Base-by-base conservation (phyloP, 2,797 vertebrate species). In the Paratrypauchen microcephalus region DNA sequence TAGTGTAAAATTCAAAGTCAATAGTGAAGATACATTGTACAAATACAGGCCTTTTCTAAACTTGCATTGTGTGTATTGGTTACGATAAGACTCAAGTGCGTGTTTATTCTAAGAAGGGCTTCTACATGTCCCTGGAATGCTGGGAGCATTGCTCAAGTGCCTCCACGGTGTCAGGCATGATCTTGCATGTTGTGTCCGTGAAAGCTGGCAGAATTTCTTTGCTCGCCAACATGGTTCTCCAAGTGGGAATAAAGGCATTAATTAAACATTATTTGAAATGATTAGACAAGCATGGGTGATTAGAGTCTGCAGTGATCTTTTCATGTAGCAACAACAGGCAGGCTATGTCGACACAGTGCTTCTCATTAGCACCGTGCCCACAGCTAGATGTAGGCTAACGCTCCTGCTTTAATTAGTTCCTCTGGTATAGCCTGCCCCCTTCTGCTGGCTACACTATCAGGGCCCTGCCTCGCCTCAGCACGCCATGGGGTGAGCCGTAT, bases 371-470 rank as follows among this genome's bases (percentile, higher is more conserved):
- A 65, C 76, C 78, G 64, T 70, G 88, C 87, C 88, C 86, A 85
- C 83, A 78, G 78, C 90, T 88, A 83, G 87, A 91, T 86, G 71
- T 77, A 74, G 77, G 87, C 85, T 90, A 87, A 86, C 76, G 70
- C 87, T 84, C 83, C 21, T 82, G 72, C 79, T 75, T 77, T 89
- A 92, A 92, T 92, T 88, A 90, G 88, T 81, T 89, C 89, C 89
- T 90, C 79, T 85, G 86, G 83, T 45, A 63, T 39, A 78, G 83
- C 87, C 81, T 77, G 24, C 50, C 83, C 77, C 77, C 75, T 66
- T 84, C 79, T 83, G 67, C 7, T 52, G 74, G 83, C 78, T 82
- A 72, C 47, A 1, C 78, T 74, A 61, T 63, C 66, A 32, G 78
- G 82, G 73, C 79, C 80, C 65, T 65, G 80, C 82, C 83, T 81